Evolutionary conservation across 2,113 vertebrate genomes (phyloP).

Genomic region (Pantherophis guttatus): DNA sequence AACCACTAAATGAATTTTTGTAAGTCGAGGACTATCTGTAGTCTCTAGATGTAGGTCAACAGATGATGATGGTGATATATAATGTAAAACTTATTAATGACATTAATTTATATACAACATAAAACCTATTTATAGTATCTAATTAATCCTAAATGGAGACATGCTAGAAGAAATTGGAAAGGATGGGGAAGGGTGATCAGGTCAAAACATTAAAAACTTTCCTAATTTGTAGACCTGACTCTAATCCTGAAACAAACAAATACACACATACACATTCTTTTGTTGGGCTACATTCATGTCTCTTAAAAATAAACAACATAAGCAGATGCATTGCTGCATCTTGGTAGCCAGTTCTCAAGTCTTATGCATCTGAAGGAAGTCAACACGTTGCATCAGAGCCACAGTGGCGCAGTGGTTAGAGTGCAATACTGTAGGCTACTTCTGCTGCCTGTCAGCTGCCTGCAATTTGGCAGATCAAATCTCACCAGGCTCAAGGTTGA

Average conservation of each 20-base stretch:
- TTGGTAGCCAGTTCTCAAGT: neutral
- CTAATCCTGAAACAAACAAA: neutral
- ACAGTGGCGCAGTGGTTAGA: no score
- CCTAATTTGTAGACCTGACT: neutral
- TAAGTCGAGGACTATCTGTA: no score
- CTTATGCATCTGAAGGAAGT: neutral
- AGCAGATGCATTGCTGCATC: neutral
- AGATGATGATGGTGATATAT: neutral
- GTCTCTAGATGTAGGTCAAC: neutral
- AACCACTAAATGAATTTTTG: no score
- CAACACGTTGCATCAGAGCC: neutral
- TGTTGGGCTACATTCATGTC: neutral
- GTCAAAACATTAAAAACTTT: neutral
- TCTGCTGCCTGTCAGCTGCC: no score
- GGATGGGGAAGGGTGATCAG: neutral
- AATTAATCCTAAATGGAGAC: neutral
- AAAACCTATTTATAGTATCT: neutral
- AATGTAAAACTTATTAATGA: neutral
- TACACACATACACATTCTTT: neutral
- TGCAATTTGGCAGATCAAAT: no score
- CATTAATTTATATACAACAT: neutral
- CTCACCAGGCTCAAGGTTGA: no score
- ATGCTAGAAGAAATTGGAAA: neutral
- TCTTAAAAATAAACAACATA: neutral
- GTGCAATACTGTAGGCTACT: no score